phyloP scores from a whole-genome alignment of 2,113 vertebrate genomes.

The Ariopsis seemanni region DNA sequence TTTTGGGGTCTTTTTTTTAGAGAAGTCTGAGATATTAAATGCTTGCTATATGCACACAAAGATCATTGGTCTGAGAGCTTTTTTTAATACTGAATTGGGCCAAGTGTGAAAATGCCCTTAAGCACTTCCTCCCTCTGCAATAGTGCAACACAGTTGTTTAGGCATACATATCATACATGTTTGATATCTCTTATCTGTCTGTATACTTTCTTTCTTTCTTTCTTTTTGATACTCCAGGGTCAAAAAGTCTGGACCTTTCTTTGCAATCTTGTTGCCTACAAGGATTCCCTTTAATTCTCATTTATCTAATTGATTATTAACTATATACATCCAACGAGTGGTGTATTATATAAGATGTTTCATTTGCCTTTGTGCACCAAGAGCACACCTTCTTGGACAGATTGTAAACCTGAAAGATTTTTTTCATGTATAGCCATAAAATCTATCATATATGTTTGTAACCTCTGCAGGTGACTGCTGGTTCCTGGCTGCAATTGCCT shows the following conservation, averaged over 20 bases:
- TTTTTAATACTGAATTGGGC: not conserved
- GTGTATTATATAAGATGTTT: conserved; percentile 10
- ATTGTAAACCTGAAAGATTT: not conserved
- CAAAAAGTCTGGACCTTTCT: not conserved
- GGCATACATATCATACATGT: not conserved
- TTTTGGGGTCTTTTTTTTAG: not conserved
- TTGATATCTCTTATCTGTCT: not conserved
- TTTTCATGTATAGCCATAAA: not conserved
- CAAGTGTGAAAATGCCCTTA: not conserved
- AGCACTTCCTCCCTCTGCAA: not conserved
- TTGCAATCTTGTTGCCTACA: not conserved
- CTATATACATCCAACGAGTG: not conserved
- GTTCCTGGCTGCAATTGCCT: conserved; percentile 96
- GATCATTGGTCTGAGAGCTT: not conserved
- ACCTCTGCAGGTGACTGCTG: conserved; percentile 89
- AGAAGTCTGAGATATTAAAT: not conserved
- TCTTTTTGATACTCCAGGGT: not conserved
- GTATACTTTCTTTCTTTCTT: not conserved
- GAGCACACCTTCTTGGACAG: not conserved
- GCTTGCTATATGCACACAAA: not conserved
- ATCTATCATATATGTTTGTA: not conserved
- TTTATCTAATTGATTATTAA: not conserved
- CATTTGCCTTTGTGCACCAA: not conserved
- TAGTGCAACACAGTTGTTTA: not conserved
- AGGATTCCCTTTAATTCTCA: not conserved